Percentiles rank a stretch among this genome's conserved stretches.
Evolutionary conservation across 2,888 invertebrate species (phyloP).

Genomic region (Heteropelma amictum): DNA sequence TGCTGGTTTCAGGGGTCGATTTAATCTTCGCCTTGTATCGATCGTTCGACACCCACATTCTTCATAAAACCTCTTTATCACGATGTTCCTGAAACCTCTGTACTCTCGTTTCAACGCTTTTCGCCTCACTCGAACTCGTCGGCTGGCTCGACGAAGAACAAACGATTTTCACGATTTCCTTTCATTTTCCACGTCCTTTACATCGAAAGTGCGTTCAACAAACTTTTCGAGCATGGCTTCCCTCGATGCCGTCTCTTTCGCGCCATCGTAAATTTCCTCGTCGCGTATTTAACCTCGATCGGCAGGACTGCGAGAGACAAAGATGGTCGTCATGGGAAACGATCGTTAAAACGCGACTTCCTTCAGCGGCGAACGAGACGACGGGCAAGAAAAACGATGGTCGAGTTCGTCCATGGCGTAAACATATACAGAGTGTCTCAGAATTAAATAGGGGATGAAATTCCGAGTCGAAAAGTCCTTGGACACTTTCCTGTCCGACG

Average conservation of each 20-base stretch:
- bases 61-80: not conserved
- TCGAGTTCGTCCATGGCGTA: constrained; percentile 58
- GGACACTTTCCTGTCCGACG: too few relatives aligned
- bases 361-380: constrained; percentile 54
- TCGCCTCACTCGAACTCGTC: not conserved
- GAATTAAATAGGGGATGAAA: too few relatives aligned
- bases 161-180: too few relatives aligned
- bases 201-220: too few relatives aligned
- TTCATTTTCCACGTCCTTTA: too few relatives aligned
- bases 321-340: constrained; percentile 69
- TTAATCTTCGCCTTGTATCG: constrained; percentile 34
- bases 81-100: not conserved
- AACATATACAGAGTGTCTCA: too few relatives aligned
- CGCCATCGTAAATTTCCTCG: constrained; percentile 19
- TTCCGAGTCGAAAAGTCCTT: too few relatives aligned
- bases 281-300: constrained; percentile 15
- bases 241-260: not conserved
- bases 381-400: constrained; percentile 61
- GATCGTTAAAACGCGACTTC: constrained; percentile 65
- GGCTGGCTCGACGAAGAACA: too few relatives aligned
- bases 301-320: constrained; percentile 34
- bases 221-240: too few relatives aligned
- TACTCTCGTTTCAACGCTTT: not conserved
- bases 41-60: constrained; percentile 27
- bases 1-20: constrained; percentile 47